phyloP scores from a whole-genome alignment of 2,888 invertebrate genomes.

The Caenorhabditis doughertyi region DNA sequence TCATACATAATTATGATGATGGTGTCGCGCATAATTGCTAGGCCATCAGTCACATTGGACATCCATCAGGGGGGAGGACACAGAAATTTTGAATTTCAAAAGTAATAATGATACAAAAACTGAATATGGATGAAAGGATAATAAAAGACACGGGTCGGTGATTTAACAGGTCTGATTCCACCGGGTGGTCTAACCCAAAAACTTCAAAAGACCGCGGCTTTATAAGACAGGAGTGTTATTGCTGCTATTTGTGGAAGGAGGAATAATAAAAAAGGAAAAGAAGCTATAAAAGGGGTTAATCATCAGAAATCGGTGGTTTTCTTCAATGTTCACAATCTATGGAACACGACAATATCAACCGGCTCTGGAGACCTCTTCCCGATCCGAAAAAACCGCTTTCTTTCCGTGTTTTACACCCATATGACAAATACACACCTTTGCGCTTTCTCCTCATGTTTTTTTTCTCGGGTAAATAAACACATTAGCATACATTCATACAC shows the following conservation, averaged over 20 bases:
- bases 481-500: conserved; percentile 60
- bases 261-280: neutral
- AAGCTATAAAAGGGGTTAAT: conserved; percentile 38
- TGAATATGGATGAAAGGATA: conserved; percentile 5
- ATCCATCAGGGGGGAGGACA: neutral
- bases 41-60: conserved; percentile 58
- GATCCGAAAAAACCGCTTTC: conserved; percentile 49
- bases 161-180: too few relatives aligned
- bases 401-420: conserved; percentile 59
- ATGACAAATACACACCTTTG: conserved; percentile 59
- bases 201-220: too few relatives aligned
- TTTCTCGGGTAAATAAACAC: conserved; percentile 62
- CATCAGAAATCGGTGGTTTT: conserved; percentile 44
- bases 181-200: too few relatives aligned
- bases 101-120: conserved; percentile 9
- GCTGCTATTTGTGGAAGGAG: conserved; percentile 3
- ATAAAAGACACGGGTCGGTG: neutral
- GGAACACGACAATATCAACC: conserved; percentile 36
- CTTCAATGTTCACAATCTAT: neutral
- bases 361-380: conserved; percentile 13
- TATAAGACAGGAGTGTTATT: too few relatives aligned
- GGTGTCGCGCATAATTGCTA: conserved; percentile 61
- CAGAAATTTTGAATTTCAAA: neutral
- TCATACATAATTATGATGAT: conserved; percentile 63
- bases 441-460: conserved; percentile 7